Evolutionary conservation across 2,888 invertebrate genomes (phyloP), one percentile per base, ranked within the genome.

Genomic region (Syrphus vitripennis): DNA sequence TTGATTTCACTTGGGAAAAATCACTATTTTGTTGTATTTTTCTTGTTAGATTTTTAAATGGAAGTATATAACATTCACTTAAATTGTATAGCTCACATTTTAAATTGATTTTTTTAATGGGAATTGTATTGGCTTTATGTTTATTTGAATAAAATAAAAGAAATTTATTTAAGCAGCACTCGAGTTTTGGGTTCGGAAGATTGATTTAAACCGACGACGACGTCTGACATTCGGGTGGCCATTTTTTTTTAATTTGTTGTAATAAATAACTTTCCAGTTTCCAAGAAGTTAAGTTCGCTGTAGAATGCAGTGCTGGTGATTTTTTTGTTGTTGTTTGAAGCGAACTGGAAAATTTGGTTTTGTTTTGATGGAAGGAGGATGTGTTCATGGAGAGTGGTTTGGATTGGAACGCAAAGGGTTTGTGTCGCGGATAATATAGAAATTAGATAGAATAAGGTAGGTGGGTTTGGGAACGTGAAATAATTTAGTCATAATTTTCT

Each of bases 201-300:
- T 77, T 81, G 76, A 81, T 81, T 80, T n/a, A n/a, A 81, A 84
- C 81, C 86, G 82, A 86, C 81, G 77, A 77, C 77, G 74, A 86
- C 82, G 72, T 86, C 81, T 82, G 86, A 86, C 86, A 78, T 82
- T 86, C 82, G 70, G 77, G 82, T 82, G 82, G 86, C 86, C 86
- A 86, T 86, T 71, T 84, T 84, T 86, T 84, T 84, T 81, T n/a
- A n/a, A n/a, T n/a, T n/a, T 59, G 57, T 57, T 57, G 59, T 59
- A 59, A 59, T 59, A 59, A 84, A 84, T 72, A 72, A 77, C 71
- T 81, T 84, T 84, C 72, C 84, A 76, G 21, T 81, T 84, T 84
- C 72, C 84, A 76, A 26, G 14, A 21, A 42, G 37, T 37, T 37
- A 61, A 70, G 21, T 78, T 86, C 86, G 82, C 82, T 19, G 29